A percentile compares a stretch with the other conserved stretches of the same genome.
Conservation (phyloP, 2,113 vertebrate species). For the Erythrolamprus reginae region DNA sequence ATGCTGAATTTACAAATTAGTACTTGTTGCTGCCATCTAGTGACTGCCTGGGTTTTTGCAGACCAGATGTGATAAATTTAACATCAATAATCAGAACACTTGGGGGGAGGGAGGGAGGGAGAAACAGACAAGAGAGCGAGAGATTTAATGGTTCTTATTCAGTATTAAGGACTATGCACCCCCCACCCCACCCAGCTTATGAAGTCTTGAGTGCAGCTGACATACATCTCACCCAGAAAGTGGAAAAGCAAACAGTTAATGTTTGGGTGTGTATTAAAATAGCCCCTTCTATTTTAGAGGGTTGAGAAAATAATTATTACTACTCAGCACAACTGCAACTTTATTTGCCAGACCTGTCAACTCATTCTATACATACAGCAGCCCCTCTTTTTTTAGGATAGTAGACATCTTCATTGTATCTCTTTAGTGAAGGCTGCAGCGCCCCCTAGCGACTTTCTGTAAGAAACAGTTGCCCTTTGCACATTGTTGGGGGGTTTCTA, state of each 20-base stretch:
- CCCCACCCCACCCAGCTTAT: neutral
- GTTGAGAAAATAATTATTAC: neutral
- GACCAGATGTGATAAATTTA: neutral
- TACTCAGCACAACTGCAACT: neutral
- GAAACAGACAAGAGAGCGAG: neutral
- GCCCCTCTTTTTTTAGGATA: neutral
- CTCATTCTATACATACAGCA: neutral
- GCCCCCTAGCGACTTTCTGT: slow-evolving; percentile 13
- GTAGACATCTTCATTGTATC: neutral
- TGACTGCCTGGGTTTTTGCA: neutral
- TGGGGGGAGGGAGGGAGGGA: too few species aligned
- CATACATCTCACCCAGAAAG: neutral
- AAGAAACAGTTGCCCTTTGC: neutral
- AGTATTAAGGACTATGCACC: neutral
- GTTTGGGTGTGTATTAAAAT: neutral
- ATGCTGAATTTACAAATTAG: neutral
- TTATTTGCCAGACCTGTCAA: neutral
- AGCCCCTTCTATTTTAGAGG: neutral
- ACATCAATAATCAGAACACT: too few species aligned
- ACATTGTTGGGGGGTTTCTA: too few species aligned
- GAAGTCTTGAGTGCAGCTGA: neutral
- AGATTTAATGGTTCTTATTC: neutral
- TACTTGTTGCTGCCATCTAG: neutral
- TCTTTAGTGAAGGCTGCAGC: slow-evolving; percentile 3
- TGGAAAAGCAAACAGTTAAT: neutral